Evolutionary conservation across 2,113 vertebrate species (phyloP).

Genomic region (Ceyx melanurus): DNA sequence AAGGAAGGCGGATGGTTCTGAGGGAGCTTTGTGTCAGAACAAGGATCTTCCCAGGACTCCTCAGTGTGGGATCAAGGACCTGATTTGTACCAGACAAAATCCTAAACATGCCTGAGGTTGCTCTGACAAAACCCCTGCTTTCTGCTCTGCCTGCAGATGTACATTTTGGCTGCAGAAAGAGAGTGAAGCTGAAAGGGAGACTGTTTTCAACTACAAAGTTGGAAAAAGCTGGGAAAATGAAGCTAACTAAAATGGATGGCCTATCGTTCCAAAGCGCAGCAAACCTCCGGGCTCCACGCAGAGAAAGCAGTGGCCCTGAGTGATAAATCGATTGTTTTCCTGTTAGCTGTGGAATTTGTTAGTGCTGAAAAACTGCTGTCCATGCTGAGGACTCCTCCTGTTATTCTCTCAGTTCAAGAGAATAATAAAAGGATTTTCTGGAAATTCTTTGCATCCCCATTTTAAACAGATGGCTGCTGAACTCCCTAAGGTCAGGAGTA

Average conservation of each 20-base stretch:
- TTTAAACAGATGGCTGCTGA: slow-evolving; percentile 10
- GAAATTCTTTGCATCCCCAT: neutral
- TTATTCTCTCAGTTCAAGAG: neutral
- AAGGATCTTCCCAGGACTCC: neutral
- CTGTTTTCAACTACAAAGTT: neutral
- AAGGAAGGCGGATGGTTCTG: neutral
- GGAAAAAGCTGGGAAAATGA: neutral
- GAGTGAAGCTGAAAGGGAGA: neutral
- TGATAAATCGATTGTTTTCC: slow-evolving; percentile 25
- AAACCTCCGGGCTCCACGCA: neutral
- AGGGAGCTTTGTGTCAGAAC: neutral
- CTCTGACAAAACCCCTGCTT: neutral
- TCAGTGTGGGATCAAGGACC: neutral
- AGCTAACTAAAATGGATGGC: neutral
- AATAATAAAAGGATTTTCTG: slow-evolving; percentile 1
- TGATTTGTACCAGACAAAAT: slow-evolving; percentile 4
- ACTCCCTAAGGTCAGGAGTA: neutral
- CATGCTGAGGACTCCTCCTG: slow-evolving; percentile 13
- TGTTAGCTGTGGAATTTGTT: slow-evolving; percentile 26
- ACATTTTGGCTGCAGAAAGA: neutral
- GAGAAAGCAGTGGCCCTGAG: neutral
- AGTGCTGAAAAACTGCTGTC: slow-evolving; percentile 2
- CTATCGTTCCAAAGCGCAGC: neutral
- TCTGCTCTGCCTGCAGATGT: neutral
- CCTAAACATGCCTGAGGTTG: neutral